Evolutionary conservation across 2,113 vertebrate species (phyloP).

Genomic region (Dromaius novaehollandiae): DNA sequence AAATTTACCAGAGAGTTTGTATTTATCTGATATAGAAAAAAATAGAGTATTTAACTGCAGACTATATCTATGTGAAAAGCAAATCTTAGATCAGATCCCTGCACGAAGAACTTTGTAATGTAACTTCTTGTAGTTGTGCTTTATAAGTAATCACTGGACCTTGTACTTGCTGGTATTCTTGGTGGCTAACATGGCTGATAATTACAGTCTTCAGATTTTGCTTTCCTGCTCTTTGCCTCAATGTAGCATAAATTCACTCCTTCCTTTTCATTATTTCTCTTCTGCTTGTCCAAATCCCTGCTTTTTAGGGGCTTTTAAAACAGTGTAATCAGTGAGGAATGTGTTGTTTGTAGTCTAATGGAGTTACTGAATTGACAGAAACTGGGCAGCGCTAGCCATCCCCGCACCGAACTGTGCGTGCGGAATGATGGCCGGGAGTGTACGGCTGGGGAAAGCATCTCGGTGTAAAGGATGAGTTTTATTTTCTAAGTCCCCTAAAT

Average conservation of each 20-base stretch:
- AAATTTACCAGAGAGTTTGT: neutral
- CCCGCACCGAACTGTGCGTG: accelerated
- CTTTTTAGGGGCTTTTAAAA: neutral
- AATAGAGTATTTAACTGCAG: neutral
- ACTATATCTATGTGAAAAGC: neutral
- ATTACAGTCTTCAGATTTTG: neutral
- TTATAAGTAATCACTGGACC: neutral
- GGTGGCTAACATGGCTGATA: neutral
- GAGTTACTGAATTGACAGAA: neutral
- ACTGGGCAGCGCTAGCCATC: accelerated
- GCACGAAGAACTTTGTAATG: neutral
- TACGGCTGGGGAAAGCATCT: neutral
- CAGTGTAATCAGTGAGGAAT: neutral
- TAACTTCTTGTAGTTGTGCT: neutral
- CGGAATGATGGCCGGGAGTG: neutral
- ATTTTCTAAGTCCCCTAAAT: slow-evolving; percentile 27
- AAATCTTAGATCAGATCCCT: neutral
- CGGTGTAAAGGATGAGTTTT: neutral
- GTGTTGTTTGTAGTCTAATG: neutral
- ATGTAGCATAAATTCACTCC: neutral
- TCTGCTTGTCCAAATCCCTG: neutral
- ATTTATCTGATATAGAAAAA: neutral
- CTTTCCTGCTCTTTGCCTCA: neutral
- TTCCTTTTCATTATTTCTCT: neutral
- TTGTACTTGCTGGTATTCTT: neutral